Percentiles rank a stretch among this genome's conserved stretches.
These are phyloP conservation scores for Hippopotamus amphibius DNA, from an alignment of 2,113 vertebrate species.

Conservation along the genomic window DNA sequence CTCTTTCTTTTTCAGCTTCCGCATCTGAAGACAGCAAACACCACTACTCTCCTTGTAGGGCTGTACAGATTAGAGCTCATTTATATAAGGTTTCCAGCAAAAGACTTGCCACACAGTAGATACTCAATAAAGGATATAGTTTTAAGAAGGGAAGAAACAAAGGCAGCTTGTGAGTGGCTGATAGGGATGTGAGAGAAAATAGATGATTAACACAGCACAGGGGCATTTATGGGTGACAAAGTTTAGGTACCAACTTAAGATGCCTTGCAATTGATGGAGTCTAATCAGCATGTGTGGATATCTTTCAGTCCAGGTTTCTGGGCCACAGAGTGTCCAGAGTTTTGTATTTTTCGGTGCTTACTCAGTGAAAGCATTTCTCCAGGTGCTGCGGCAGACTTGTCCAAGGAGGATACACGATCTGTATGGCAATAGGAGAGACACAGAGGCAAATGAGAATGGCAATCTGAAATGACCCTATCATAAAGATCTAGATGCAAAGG, in stretches of 20 bases:
- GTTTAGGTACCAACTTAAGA: neutral
- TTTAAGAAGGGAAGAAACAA: neutral
- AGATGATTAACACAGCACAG: neutral
- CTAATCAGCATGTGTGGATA: no score
- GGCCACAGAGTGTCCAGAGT: neutral
- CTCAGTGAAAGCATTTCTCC: no score
- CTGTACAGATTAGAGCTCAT: neutral
- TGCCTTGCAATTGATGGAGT: fast-evolving
- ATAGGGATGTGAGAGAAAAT: neutral
- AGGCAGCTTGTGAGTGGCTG: neutral
- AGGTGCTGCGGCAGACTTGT: neutral
- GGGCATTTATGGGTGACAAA: neutral
- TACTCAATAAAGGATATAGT: neutral
- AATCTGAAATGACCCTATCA: neutral
- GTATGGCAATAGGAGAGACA: neutral
- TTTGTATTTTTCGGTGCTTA: neutral
- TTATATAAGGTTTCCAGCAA: neutral
- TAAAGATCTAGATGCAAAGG: neutral
- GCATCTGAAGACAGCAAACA: no score
- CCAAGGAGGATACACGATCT: neutral
- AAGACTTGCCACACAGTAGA: neutral
- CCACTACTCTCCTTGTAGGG: no score
- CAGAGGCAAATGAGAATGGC: neutral
- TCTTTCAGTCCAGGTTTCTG: neutral
- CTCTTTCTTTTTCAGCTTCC: no score